phyloP scores from a whole-genome alignment of 2,888 invertebrate species.

The Auanema sp. region DNA sequence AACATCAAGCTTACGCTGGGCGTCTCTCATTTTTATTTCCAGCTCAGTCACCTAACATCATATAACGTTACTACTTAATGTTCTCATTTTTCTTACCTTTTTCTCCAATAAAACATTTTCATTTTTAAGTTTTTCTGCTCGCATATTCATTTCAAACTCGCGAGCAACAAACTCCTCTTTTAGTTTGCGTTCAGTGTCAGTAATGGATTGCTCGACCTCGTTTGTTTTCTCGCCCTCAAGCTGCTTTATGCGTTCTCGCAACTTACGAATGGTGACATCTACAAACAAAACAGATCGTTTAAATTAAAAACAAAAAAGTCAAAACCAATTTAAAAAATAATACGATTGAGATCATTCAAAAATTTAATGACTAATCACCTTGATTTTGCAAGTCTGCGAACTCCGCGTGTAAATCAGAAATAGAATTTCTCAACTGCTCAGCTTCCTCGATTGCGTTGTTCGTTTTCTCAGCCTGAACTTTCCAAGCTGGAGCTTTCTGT shows the following conservation, averaged over 20 bases:
- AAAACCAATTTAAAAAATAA: constrained; percentile 1
- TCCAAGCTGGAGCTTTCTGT: constrained; percentile 66
- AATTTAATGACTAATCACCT: constrained; percentile 46
- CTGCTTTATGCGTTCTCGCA: constrained; percentile 64
- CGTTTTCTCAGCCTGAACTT: constrained; percentile 65
- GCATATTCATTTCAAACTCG: constrained; percentile 26
- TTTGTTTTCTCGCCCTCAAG: constrained; percentile 41
- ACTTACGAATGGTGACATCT: constrained; percentile 69
- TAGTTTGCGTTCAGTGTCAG: constrained; percentile 65
- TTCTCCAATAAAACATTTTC: constrained; percentile 37
- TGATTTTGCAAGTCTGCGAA: constrained; percentile 69
- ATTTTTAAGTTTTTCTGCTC: constrained; percentile 29
- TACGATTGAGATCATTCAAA: neutral
- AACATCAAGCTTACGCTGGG: constrained; percentile 59
- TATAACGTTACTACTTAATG: neutral
- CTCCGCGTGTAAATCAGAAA: constrained; percentile 69
- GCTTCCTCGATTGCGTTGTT: constrained; percentile 69
- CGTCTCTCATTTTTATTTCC: constrained; percentile 58
- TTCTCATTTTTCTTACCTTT: constrained; percentile 20
- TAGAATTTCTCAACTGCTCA: constrained; percentile 68
- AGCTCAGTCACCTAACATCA: constrained; percentile 23
- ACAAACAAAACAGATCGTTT: constrained; percentile 43
- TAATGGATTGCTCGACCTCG: constrained; percentile 67
- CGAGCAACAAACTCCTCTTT: constrained; percentile 23
- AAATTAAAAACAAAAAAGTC: constrained; percentile 48